Percentiles rank a stretch among this genome's conserved stretches.
Evolutionary conservation across 2,797 vertebrate species (phyloP).

Genomic region (Parauchenoglanis ngamensis): DNA sequence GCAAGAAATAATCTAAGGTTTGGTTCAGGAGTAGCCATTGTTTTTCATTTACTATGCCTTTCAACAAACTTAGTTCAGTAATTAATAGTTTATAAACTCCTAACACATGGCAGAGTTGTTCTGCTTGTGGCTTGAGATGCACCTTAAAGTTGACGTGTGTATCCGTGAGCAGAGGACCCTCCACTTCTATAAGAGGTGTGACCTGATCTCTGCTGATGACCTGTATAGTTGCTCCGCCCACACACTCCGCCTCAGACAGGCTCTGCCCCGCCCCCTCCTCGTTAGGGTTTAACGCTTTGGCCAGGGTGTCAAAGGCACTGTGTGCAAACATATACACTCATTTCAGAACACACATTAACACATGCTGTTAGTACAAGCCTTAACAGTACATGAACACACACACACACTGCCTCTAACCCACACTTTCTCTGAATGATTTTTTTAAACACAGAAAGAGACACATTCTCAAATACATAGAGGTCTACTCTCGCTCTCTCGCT

Average conservation of each 20-base stretch:
- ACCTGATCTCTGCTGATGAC: constrained; percentile 95
- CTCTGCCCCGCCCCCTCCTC: constrained; percentile 78
- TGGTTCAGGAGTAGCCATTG: neutral
- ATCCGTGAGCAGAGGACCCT: constrained; percentile 95
- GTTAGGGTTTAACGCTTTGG: constrained; percentile 93
- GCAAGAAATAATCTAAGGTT: neutral
- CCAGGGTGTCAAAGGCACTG: constrained; percentile 98
- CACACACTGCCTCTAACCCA: neutral
- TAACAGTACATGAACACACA: neutral
- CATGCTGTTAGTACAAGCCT: neutral
- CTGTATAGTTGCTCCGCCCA: constrained; percentile 88
- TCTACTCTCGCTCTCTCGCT: neutral
- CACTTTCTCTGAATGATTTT: neutral
- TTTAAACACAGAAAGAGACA: neutral
- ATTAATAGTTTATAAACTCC: neutral
- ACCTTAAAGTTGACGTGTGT: constrained; percentile 97
- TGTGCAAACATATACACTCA: constrained; percentile 28
- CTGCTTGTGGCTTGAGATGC: neutral
- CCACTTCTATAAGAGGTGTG: constrained; percentile 96
- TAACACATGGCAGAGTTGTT: neutral
- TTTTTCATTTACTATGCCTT: neutral
- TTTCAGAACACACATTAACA: neutral
- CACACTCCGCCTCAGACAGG: constrained; percentile 77
- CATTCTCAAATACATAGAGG: neutral
- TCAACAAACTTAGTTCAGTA: neutral